A percentile compares a stretch with the other conserved stretches of the same genome.
Evolutionary conservation across 2,888 invertebrate genomes (phyloP).

Genomic region (Morpho achilles): DNA sequence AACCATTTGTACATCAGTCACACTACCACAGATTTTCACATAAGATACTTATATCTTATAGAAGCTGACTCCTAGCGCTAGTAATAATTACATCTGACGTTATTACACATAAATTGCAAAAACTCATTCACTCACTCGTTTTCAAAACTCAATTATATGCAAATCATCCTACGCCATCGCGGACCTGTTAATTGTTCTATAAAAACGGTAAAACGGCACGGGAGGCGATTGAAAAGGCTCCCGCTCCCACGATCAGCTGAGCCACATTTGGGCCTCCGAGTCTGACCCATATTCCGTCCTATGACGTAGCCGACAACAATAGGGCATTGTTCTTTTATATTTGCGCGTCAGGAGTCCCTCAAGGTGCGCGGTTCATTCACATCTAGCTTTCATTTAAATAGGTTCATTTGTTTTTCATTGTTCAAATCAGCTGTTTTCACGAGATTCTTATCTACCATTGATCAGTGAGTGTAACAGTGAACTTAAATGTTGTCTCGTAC

Average conservation of each 20-base stretch:
- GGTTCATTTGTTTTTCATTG: constrained; percentile 73
- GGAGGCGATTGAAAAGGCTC: constrained; percentile 35
- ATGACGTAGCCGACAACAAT: constrained; percentile 75
- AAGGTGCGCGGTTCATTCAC: constrained; percentile 72
- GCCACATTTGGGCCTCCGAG: constrained; percentile 65
- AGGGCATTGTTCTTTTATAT: constrained; percentile 77
- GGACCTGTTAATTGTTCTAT: constrained; percentile 22
- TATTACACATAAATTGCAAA: constrained; percentile 1
- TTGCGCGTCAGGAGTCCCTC: constrained; percentile 72
- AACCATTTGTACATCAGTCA: too few relatives aligned
- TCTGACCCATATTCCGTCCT: constrained; percentile 72
- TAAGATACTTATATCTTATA: too few relatives aligned
- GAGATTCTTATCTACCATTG: constrained; percentile 63
- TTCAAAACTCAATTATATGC: constrained; percentile 13
- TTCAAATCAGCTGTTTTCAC: constrained; percentile 71
- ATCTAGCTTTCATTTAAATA: constrained; percentile 64
- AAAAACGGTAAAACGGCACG: constrained; percentile 38
- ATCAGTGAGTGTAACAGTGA: constrained; percentile 63
- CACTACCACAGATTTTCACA: not conserved
- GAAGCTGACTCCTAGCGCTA: too few relatives aligned
- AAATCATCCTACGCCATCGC: constrained; percentile 16
- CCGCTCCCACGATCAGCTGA: constrained; percentile 70
- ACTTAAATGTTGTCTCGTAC: constrained; percentile 54
- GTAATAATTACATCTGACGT: not conserved
- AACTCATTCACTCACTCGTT: constrained; percentile 8